Evolutionary conservation across 2,888 invertebrate species (phyloP), one percentile per base, ranked within the genome.

Genomic region (Melinaea menophilus): DNA sequence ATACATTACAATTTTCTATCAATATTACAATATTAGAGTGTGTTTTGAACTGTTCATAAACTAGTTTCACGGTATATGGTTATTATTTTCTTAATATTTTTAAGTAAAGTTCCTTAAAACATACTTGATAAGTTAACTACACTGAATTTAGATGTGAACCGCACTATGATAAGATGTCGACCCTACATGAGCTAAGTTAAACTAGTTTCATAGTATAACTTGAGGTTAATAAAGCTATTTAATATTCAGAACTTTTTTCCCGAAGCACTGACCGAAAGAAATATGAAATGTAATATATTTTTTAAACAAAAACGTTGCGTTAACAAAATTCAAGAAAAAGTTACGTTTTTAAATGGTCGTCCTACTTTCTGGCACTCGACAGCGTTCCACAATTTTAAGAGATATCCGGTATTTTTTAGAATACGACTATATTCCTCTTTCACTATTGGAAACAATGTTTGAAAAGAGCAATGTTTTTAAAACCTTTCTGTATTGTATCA

Each of bases 291-390:
- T 58, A 22, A 22, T 13, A 22, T 22, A 22, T 51, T 51, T 51
- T 51, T 51, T 56, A 62, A 69, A 68, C 58, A 22, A 58, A 58
- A 48, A 59, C 56, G 56, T 61, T 66, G 54, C 51, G 35, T 57
- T 56, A 61, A 60, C 54, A 55, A 62, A 58, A 58, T 59, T 34
- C 55, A 62, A 12, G 37, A 56, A 60, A 75, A 75, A 77, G 75
- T 74, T 74, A 75, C 74, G 73, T 77, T 75, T 75, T 73, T 77
- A 84, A 82, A 79, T 78, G 79, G 73, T 77, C 76, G 81, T 74
- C 75, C 83, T 69, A 82, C 75, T 76, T 81, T 77, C 70, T 67
- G 72, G 70, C 73, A 72, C 71, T 73, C 68, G 73, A 70, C 70
- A 69, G 73, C 72, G 71, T 73, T 74, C 63, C 65, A 61, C 68